Evolutionary conservation across 2,888 invertebrate genomes (phyloP), one percentile per base, ranked within the genome.

Genomic region (Sphaerophoria taeniata): DNA sequence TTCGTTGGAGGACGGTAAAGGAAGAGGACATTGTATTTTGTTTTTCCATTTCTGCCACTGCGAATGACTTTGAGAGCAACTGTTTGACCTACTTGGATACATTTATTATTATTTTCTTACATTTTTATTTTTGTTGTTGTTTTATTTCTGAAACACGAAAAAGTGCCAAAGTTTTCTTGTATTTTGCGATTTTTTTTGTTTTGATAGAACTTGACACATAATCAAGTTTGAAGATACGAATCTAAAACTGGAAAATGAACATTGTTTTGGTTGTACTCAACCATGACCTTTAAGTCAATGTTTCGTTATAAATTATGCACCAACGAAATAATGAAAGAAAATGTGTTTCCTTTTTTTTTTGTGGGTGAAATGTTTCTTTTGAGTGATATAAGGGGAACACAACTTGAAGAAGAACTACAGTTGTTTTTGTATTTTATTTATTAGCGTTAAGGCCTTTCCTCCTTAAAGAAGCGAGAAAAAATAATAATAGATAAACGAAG

Each of bases 181-280:
- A 39, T 51, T 51, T 16, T 39, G 16, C 6, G 39, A 39, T 51
- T 39, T 53, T 24, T 1, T 24, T 24, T 24, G n/a, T 24, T 53
- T 67, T 53, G 39, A 67, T 67, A 67, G 39, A 67, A 67, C 53
- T 67, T 67, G 67, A 67, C 67, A 67, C 67, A 39, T 53, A 36
- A 67, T 67, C 24, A 67, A 53, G 53, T 53, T 24, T 51, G 51
- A 39, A 53, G 39, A 67, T 67, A 67, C 63, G 6, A 51, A 67
- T 53, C 36, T 53, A 24, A 67, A 24, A 24, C 24, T n/a, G n/a
- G 39, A 39, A 53, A 53, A 67, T 43, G 51, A 53, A 65, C 47
- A 34, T 16, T 36, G 6, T 6, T 53, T 39, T 67, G 14, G 12
- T 58, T 3, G 16, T 24, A 39, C 7, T n/a, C 49, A 36, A 47